Conservation (phyloP, 2,797 vertebrate genomes). For the Myotis planiceps region DNA sequence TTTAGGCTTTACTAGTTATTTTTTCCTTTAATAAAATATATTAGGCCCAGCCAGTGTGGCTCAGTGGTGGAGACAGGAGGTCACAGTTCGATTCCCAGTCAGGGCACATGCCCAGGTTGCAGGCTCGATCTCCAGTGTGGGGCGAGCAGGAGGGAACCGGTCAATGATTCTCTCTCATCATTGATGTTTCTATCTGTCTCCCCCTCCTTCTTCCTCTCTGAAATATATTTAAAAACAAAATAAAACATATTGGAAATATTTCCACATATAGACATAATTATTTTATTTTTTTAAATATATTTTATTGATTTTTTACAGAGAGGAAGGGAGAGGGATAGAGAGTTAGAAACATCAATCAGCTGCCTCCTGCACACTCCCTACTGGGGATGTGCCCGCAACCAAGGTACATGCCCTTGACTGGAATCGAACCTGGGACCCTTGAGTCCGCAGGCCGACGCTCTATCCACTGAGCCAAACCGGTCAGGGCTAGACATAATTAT, state of each 20-base stretch:
- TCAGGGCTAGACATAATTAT: neutral
- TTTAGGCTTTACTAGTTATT: neutral
- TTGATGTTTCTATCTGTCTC: neutral
- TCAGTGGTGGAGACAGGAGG: neutral
- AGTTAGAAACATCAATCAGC: too few species aligned
- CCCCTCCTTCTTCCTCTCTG: too few species aligned
- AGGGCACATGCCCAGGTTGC: neutral
- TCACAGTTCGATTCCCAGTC: neutral
- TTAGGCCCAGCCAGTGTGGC: neutral
- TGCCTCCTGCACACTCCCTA: too few species aligned
- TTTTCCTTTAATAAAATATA: neutral
- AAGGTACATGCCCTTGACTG: too few species aligned
- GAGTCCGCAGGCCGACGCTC: too few species aligned
- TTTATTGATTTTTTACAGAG: too few species aligned
- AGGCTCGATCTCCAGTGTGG: neutral
- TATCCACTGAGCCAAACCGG: too few species aligned
- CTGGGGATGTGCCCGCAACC: too few species aligned
- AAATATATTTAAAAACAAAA: too few species aligned
- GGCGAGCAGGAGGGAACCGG: neutral
- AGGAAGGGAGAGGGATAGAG: too few species aligned
- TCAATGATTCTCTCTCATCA: neutral
- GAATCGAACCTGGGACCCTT: too few species aligned
- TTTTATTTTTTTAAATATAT: neutral
- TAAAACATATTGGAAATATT: neutral
- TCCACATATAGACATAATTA: neutral